Percentiles rank a stretch among this genome's conserved stretches.
phyloP scores from a whole-genome alignment of 2,888 invertebrate genomes.

The Entomobrya multifasciata region DNA sequence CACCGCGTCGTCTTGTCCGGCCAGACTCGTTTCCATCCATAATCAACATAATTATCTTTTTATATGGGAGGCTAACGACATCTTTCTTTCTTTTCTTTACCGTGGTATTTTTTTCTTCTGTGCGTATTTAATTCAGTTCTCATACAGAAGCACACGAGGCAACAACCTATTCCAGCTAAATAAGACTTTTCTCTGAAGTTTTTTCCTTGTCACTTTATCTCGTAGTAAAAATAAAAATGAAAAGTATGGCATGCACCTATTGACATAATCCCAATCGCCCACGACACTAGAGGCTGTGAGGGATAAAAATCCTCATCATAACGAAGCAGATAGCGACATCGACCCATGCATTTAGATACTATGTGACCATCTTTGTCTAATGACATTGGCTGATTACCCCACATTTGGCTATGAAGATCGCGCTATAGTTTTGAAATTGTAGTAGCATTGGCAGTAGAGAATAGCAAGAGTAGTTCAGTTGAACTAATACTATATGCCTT shows the following conservation, averaged over 20 bases:
- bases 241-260: neutral
- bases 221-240: neutral
- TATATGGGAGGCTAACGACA: neutral
- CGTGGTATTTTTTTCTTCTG: neutral
- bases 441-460: no score
- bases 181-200: neutral
- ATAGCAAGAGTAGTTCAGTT: no score
- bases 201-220: conserved; percentile 16
- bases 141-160: no score
- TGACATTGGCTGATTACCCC: no score
- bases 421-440: no score
- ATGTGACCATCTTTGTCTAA: no score
- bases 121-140: conserved; percentile 18
- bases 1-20: conserved; percentile 1
- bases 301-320: no score
- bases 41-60: conserved; percentile 3
- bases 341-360: no score
- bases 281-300: no score
- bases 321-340: no score
- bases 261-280: conserved; percentile 1
- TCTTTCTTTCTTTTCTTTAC: neutral
- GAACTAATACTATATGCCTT: no score
- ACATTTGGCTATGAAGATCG: no score
- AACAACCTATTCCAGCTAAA: neutral
- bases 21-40: conserved; percentile 11